Base-by-base conservation (phyloP, 2,888 invertebrate genomes). In the Incurvaria masculella region DNA sequence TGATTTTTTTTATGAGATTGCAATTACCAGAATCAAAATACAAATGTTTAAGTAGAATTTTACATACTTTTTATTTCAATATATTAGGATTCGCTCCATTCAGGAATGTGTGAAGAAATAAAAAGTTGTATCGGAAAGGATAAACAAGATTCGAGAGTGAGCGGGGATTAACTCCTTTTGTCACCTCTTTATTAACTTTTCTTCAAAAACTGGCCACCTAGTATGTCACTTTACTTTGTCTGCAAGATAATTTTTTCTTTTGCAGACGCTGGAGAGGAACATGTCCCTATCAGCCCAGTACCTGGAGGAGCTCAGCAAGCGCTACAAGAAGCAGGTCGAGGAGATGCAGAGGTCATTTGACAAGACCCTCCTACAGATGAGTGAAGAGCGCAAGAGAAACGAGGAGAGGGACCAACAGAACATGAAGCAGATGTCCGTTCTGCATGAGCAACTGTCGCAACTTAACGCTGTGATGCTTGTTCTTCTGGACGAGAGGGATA, bases 241-340 rank as follows among this genome's bases (percentile, higher is more conserved):
- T 45, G 47, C 38, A 40, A 17, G 19, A 38, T 21, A 21, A 11
- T 50, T 53, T 53, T 55, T 41, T 55, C 49, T 48, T 50, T 80
- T 79, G 51, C 76, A 92, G 88, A 88, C 91, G 45, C 81, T 99
- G 57, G 99, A 99, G 73, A 84, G 93, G 57, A 99, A 99, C 72
- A 94, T 99, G 87, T 96, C 97, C 14, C 81, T 99, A 39, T 97
- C 96, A 55, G 91, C 93, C 51, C 95, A 97, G 68, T 99, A 98
- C 68, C 79, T 99, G 56, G 97, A 97, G 68, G 97, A 98, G 66
- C 76, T 99, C 56, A 97, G 97, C 69, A 86, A 91, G 48, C 83
- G 96, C 16, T 98, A 97, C 73, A 95, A 95, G 65, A 94, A 92
- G 59, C 97, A 97, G 75, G 95, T 96, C 45, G 97, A 97, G 68